A percentile compares a stretch with the other conserved stretches of the same genome.
These are phyloP conservation scores for Actinia tenebrosa DNA, from an alignment of 64 coral and sea anemone genomes.

Conservation along the genomic window DNA sequence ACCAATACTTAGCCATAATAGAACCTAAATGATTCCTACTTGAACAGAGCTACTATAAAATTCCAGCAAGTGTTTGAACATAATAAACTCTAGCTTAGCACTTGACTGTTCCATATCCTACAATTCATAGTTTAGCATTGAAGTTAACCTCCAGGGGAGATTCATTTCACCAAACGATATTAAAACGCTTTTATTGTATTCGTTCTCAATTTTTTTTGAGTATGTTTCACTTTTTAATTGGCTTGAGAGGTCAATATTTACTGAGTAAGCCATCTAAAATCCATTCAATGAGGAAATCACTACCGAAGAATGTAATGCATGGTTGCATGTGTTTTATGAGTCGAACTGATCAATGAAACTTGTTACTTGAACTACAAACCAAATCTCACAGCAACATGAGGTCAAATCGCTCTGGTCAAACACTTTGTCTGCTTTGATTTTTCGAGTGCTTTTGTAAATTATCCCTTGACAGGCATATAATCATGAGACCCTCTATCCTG, in stretches of 20 bases:
- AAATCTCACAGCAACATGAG: constrained; percentile 3
- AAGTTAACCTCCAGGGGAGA: neutral
- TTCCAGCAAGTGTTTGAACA: neutral
- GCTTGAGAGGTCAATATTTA: neutral
- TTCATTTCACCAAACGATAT: neutral
- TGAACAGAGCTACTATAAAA: neutral
- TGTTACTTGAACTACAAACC: neutral
- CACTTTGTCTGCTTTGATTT: neutral
- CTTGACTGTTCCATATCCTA: neutral
- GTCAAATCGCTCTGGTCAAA: constrained; percentile 1
- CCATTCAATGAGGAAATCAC: neutral
- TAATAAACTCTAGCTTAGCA: too few species aligned
- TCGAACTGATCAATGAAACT: neutral
- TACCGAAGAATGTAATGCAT: neutral
- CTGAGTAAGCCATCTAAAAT: neutral
- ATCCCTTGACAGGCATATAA: neutral
- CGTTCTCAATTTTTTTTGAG: neutral
- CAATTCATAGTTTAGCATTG: neutral
- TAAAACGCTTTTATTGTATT: neutral
- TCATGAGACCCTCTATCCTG: neutral
- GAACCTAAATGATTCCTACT: neutral
- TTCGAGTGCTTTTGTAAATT: constrained; percentile 12
- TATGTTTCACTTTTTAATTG: neutral
- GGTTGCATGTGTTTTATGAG: neutral
- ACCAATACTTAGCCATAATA: neutral